Percentiles rank a stretch among this genome's conserved stretches.
phyloP scores from a whole-genome alignment of 2,113 vertebrate genomes.

The Callipepla californica region DNA sequence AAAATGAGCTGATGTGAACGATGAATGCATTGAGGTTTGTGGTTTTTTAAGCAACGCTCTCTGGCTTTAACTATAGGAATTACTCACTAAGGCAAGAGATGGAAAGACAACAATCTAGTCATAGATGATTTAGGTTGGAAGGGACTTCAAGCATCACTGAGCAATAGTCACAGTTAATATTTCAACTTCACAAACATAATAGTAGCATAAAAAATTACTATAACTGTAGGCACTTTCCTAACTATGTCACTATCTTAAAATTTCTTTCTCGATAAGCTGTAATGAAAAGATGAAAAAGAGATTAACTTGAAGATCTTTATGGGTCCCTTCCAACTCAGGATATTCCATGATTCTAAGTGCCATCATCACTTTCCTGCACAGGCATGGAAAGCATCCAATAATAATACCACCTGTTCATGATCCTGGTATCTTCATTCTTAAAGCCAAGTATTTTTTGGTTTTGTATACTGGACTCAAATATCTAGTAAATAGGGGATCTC shows the following conservation, averaged over 20 bases:
- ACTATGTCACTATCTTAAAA: background rate
- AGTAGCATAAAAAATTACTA: background rate
- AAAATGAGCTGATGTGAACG: background rate
- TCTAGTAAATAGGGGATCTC: background rate
- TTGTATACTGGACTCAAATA: background rate
- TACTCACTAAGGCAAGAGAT: background rate
- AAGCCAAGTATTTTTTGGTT: background rate
- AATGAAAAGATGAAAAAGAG: background rate
- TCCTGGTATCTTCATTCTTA: background rate
- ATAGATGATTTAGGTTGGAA: background rate
- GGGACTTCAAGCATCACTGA: too few species aligned
- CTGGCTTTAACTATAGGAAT: background rate
- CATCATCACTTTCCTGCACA: background rate
- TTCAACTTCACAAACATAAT: background rate
- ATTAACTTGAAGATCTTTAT: background rate
- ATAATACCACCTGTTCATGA: background rate
- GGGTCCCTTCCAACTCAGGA: too few species aligned
- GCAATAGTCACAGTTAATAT: background rate
- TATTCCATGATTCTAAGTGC: background rate
- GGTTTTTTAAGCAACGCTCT: background rate
- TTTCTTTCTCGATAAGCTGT: background rate
- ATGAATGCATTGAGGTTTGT: rapidly evolving
- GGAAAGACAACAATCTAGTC: background rate
- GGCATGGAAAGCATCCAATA: background rate
- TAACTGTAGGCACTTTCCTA: rapidly evolving